Evolutionary conservation across 2,113 vertebrate genomes (phyloP), one percentile per base, ranked within the genome.

Genomic region (Macrotis lagotis): DNA sequence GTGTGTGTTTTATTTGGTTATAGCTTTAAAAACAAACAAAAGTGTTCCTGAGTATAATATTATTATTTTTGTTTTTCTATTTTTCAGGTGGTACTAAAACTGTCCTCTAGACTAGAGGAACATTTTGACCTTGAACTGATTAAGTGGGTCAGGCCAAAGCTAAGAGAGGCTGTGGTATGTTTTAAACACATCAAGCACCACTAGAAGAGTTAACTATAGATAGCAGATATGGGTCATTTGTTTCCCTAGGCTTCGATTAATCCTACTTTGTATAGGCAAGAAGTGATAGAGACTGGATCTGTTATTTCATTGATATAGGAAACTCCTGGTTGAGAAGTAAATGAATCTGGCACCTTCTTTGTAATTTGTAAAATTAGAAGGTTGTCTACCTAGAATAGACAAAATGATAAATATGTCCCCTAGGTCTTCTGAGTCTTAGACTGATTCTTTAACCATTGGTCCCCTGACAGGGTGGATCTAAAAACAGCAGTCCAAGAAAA

Each of bases 121-220:
- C 24, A 55, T 91, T 50, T 91, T 94, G 53, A 48, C 51, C 48
- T 50, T 93, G 94, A 48, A 55, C 44, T 92, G n/a, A 37, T 90
- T 92, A 66, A 91, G 66, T 74, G 24, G 16, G 66, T 83, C 19
- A 44, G 19, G 16, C 19, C n/a, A 83, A 44, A 83, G 5, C 37
- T 74, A 74, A 74, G 66, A 74, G 66, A 44, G n/a, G 19, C 2
- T 44, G n/a, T 83, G 66, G 7, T 83, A 7, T 24, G 37, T 44
- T 22, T 44, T 24, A 44, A 83, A 83, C 37, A n/a, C 1, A 22
- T 1, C n/a, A 83, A 83, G 66, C 24, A 3, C n/a, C 16, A 44
- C n/a, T 24, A 22, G 37, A n/a, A 74, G 66, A 24, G 37, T 83
- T 44, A 22, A 83, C 66, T 44, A 19, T 83, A 83, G 16, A 31